These are phyloP conservation scores for Hirundichthys speculiger DNA, from an alignment of 2,113 vertebrate genomes.

Conservation along the genomic window DNA sequence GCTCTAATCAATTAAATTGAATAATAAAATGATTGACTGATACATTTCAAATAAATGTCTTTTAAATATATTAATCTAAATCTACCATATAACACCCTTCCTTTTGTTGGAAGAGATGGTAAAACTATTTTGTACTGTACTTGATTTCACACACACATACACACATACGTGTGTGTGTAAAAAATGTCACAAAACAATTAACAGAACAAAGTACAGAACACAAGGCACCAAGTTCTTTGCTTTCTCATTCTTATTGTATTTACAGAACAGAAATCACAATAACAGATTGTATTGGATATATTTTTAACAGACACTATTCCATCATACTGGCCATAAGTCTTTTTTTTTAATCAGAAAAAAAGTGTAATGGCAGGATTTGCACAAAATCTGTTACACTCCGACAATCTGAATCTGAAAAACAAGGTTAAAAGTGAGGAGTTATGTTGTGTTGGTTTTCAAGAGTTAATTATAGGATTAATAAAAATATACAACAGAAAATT, in stretches of 20 bases:
- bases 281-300: constrained; percentile 35
- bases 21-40: background rate
- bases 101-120: no score
- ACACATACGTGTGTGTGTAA: no score
- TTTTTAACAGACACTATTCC: constrained; percentile 49
- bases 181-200: constrained; percentile 1
- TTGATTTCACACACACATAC: no score
- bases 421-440: background rate
- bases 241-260: constrained; percentile 31
- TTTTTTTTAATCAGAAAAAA: no score
- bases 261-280: constrained; percentile 48
- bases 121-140: no score
- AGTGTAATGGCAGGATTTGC: background rate
- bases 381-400: constrained; percentile 5
- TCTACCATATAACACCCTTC: background rate
- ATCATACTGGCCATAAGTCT: constrained; percentile 14
- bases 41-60: constrained; percentile 11
- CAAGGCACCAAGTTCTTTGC: background rate
- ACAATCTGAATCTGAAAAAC: background rate
- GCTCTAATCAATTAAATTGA: background rate
- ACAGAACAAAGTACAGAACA: constrained; percentile 22
- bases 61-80: constrained; percentile 34
- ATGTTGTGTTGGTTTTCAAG: constrained; percentile 1
- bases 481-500: constrained; percentile 17
- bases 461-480: constrained; percentile 11